phyloP scores from a whole-genome alignment of 2,888 invertebrate species.

The Achlya flavicornis region DNA sequence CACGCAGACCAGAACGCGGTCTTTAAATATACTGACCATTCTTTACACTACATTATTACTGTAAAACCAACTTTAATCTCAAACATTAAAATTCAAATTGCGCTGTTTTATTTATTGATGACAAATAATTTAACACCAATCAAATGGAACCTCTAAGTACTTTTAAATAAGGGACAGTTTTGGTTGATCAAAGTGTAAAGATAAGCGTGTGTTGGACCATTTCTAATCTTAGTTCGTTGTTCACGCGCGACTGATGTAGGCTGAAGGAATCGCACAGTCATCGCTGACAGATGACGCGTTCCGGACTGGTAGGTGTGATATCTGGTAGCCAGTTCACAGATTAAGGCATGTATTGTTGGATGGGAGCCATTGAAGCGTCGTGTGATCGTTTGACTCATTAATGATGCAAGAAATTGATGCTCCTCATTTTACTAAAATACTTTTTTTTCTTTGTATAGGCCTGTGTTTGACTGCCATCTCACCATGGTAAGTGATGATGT shows the following conservation, averaged over 20 bases:
- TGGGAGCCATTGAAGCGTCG: background rate
- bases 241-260: constrained; percentile 69
- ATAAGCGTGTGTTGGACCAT: constrained; percentile 49
- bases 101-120: constrained; percentile 7
- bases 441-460: too few relatives aligned
- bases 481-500: too few relatives aligned
- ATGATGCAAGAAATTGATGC: background rate
- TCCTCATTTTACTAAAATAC: too few relatives aligned
- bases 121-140: background rate
- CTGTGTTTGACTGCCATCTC: too few relatives aligned
- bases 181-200: constrained; percentile 12
- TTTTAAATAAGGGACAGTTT: constrained; percentile 32
- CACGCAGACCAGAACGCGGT: constrained; percentile 71
- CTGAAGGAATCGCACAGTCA: constrained; percentile 66
- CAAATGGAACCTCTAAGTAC: constrained; percentile 22
- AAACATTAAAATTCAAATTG: constrained; percentile 16
- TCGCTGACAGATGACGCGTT: constrained; percentile 66
- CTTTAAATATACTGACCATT: constrained; percentile 55
- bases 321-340: constrained; percentile 34
- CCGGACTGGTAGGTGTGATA: constrained; percentile 67
- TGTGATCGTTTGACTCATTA: background rate
- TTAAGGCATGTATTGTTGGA: constrained; percentile 30
- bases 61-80: constrained; percentile 20
- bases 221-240: constrained; percentile 59
- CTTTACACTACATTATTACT: constrained; percentile 35